Evolutionary conservation across 37 sponge, comb jelly and placozoan genomes (phyloP), one percentile per base, ranked within the genome.

Genomic region (Cladorhizidae sp.): DNA sequence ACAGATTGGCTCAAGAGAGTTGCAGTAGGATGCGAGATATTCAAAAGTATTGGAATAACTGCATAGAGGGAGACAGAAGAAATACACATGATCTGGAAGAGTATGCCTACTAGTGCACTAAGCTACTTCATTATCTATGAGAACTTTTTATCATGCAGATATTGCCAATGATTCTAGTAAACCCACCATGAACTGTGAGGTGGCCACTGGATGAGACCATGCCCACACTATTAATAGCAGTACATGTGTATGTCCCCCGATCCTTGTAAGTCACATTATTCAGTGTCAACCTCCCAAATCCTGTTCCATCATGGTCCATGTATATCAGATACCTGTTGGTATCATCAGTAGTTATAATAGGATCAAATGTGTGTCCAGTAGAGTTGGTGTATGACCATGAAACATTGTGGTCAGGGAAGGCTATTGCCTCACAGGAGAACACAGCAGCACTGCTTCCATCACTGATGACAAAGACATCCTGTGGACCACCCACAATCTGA

Each of bases 121-220:
- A n/a, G n/a, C n/a, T n/a, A n/a, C n/a, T n/a, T n/a, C n/a, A n/a
- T n/a, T n/a, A n/a, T n/a, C n/a, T n/a, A n/a, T n/a, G n/a, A n/a
- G n/a, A n/a, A n/a, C n/a, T n/a, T n/a, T n/a, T n/a, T n/a, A n/a
- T n/a, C n/a, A n/a, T n/a, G n/a, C n/a, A n/a, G n/a, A n/a, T n/a
- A n/a, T n/a, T n/a, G n/a, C n/a, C n/a, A n/a, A n/a, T n/a, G n/a
- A n/a, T n/a, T n/a, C n/a, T n/a, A n/a, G n/a, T n/a, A n/a, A n/a
- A n/a, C 92, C 59, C 32, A 91, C 92, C 92, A 35, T 91, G 92
- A 22, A 91, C 92, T 43, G 84, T 73, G 21, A 91, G 80, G 40
- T 73, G 70, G 26, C 84, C 88, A 36, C 23, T 23, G 3, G 76
- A 68, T 2, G 64, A 26, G 7, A 49, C 70, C 43, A 12, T 41